Percentiles rank a stretch among this genome's conserved stretches.
Conservation (phyloP, 2,797 vertebrate species). For the Pseudochromis fuscus region DNA sequence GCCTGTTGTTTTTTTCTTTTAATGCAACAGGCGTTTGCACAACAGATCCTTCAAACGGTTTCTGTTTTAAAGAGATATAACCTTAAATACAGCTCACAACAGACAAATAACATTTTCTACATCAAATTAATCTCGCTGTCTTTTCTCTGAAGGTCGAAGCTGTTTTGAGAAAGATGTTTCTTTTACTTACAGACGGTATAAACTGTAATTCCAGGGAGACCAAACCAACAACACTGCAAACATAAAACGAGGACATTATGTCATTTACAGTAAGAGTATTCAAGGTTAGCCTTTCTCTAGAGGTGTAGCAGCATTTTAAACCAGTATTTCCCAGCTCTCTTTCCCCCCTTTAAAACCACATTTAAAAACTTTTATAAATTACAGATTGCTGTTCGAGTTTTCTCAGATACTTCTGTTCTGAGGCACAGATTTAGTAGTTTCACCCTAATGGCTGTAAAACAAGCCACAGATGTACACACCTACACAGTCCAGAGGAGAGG, state of each 20-base stretch:
- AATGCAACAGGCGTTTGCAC: background rate
- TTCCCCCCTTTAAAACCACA: no score
- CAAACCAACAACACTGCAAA: no score
- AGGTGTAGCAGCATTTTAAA: no score
- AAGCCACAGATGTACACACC: background rate
- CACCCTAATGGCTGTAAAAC: background rate
- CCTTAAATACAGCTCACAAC: conserved; percentile 9
- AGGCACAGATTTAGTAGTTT: no score
- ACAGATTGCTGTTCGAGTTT: no score
- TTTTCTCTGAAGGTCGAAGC: conserved; percentile 27
- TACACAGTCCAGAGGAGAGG: conserved; percentile 12
- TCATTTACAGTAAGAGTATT: conserved; percentile 1
- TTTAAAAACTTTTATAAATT: no score
- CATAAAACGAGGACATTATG: background rate
- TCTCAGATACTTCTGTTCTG: no score
- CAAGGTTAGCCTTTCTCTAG: conserved; percentile 27
- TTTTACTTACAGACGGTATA: background rate
- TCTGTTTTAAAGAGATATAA: no score
- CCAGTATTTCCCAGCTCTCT: no score
- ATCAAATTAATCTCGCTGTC: background rate
- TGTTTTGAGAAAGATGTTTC: background rate
- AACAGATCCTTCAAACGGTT: conserved; percentile 1
- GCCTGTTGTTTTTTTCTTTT: background rate
- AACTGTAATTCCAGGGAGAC: background rate
- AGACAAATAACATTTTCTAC: background rate